Percentiles rank a stretch among this genome's conserved stretches.
Evolutionary conservation across 1,140 invertebrate species (phyloP).

Genomic region (Harlomillsia oculata): DNA sequence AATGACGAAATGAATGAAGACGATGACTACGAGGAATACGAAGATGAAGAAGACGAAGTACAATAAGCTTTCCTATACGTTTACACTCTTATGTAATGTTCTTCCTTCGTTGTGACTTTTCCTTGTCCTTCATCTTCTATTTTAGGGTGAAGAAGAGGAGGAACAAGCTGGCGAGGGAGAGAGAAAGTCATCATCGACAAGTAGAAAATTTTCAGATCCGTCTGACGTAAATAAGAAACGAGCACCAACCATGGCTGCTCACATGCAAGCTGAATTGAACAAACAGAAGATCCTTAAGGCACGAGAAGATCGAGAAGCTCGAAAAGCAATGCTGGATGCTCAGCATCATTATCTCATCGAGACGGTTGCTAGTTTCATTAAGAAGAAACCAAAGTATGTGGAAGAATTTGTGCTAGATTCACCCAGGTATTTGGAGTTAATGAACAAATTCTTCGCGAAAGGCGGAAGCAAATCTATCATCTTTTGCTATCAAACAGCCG

Average conservation of each 20-base stretch:
- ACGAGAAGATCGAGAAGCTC: slow-evolving; percentile 44
- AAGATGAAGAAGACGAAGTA: too few relatives aligned
- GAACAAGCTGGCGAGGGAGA: neutral
- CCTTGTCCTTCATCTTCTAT: neutral
- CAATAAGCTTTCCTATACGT: too few relatives aligned
- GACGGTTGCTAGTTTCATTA: slow-evolving; percentile 47
- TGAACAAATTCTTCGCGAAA: slow-evolving; percentile 47
- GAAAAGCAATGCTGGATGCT: slow-evolving; percentile 44
- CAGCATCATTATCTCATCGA: slow-evolving; percentile 49
- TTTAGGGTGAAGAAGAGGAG: neutral
- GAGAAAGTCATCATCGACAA: neutral
- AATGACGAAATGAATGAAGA: too few relatives aligned
- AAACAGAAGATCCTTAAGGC: slow-evolving; percentile 40
- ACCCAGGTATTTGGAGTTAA: slow-evolving; percentile 48
- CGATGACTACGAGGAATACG: too few relatives aligned
- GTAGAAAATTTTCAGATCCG: neutral
- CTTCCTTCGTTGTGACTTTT: too few relatives aligned
- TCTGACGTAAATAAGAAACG: slow-evolving; percentile 1
- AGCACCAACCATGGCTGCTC: slow-evolving; percentile 9
- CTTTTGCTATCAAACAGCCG: slow-evolving; percentile 46
- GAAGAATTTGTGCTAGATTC: slow-evolving; percentile 56
- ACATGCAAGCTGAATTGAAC: slow-evolving; percentile 25
- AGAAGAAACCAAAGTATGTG: slow-evolving; percentile 47
- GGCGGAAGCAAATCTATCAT: slow-evolving; percentile 44
- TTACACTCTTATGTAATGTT: too few relatives aligned